Evolutionary conservation across 2,888 invertebrate species (phyloP).

Genomic region (Leucophenga maculata): DNA sequence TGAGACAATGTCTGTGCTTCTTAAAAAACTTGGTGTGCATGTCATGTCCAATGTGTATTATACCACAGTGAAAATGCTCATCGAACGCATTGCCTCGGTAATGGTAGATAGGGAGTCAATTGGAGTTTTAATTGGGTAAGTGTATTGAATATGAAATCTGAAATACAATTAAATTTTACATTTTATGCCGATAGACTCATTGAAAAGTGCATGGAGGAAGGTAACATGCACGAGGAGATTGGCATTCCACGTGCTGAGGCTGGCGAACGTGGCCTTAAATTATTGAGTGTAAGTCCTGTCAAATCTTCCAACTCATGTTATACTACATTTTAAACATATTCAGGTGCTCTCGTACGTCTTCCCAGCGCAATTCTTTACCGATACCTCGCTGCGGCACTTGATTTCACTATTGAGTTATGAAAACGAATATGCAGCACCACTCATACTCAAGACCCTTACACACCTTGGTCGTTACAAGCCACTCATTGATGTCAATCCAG

Average conservation of each 20-base stretch:
- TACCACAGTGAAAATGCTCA: conserved; percentile 94
- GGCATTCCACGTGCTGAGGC: conserved; percentile 87
- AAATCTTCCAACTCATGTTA: not conserved
- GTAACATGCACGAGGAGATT: conserved; percentile 80
- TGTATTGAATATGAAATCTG: conserved; percentile 33
- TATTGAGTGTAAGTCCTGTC: conserved; percentile 79
- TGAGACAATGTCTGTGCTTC: conserved; percentile 85
- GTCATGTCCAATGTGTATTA: conserved; percentile 96
- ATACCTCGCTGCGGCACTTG: conserved; percentile 85
- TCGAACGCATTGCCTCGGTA: conserved; percentile 95
- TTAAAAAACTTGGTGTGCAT: conserved; percentile 94
- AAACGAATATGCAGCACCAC: conserved; percentile 85
- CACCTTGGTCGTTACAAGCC: conserved; percentile 91
- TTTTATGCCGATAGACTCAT: conserved; percentile 58
- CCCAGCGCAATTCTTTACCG: conserved; percentile 92
- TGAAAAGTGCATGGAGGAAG: conserved; percentile 83
- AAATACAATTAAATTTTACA: not conserved
- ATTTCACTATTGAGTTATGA: conserved; percentile 79
- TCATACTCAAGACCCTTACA: conserved; percentile 87
- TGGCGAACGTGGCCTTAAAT: conserved; percentile 89
- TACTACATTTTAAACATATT: conserved; percentile 17
- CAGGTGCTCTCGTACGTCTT: conserved; percentile 87
- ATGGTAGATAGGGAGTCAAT: conserved; percentile 95
- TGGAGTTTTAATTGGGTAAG: conserved; percentile 78
- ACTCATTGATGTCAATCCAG: conserved; percentile 80